Evolutionary conservation across 2,797 vertebrate species (phyloP), one percentile per base, ranked within the genome.

Genomic region (Myotis findleyi): DNA sequence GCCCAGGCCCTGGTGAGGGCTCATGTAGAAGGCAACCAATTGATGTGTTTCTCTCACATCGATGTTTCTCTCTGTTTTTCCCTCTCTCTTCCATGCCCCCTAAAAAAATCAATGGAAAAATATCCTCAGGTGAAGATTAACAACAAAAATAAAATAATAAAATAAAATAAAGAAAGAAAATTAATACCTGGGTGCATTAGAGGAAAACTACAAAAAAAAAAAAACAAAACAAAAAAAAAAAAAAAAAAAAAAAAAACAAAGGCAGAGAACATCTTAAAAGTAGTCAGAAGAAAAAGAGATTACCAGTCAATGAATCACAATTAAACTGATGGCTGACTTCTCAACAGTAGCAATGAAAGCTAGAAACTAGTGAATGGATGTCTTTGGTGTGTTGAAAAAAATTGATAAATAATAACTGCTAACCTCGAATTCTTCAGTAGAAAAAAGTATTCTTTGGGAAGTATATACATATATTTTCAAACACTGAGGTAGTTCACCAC

Each of bases 221-320:
- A 6, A n/a, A n/a, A n/a, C n/a, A n/a, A n/a, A n/a, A n/a, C n/a
- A n/a, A 44, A 51, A 38, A 89, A 87, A 44, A 51, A 38, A 89
- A 87, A 44, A 51, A 38, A 89, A 87, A 44, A 51, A 38, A 89
- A 87, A 86, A 89, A 87, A 57, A 6, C 57, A 72, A 77, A 95
- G 38, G 57, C 33, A 85, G 25, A 88, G 27, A 72, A 84, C 47
- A 69, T 17, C 2, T n/a, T 80, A 81, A 59, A 66, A 51, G 16
- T 23, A 38, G n/a, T 25, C 14, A 33, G 30, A 73, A 84, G 47
- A 18, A 17, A 79, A 75, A 57, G 8, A 53, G 7, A 86, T 25
- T 36, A 49, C 11, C 27, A 89, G 82, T 59, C 44, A 79, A 64
- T 33, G 11, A 51, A 20, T 30, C 36, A 23, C 9, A 73, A 4